Percentiles rank a stretch among this genome's conserved stretches.
These are phyloP conservation scores for Anoplophora glabripennis DNA, from an alignment of 1,140 invertebrate species.

Conservation along the genomic window DNA sequence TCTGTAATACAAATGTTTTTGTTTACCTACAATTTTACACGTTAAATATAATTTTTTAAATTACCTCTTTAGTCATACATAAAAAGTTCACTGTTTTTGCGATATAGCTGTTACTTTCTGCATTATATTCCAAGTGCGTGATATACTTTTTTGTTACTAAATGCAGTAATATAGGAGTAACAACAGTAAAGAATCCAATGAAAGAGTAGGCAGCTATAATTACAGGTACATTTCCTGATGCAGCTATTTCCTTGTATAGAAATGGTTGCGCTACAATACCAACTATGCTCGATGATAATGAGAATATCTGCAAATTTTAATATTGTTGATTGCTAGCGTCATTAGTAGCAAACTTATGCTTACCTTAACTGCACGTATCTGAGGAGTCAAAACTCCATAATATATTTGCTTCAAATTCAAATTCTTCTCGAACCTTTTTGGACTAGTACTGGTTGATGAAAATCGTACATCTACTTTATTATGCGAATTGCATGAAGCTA, in stretches of 20 bases:
- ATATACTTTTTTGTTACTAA: conserved; percentile 84
- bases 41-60: conserved; percentile 4
- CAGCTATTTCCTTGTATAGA: conserved; percentile 59
- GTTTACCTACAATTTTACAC: conserved; percentile 17
- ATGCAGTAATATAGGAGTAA: conserved; percentile 81
- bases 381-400: conserved; percentile 60
- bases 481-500: background rate
- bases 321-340: conserved; percentile 10
- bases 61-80: conserved; percentile 60
- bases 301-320: conserved; percentile 58
- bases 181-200: conserved; percentile 75
- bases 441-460: conserved; percentile 1
- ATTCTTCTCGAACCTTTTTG: conserved; percentile 8
- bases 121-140: conserved; percentile 69
- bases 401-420: conserved; percentile 32
- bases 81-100: conserved; percentile 71
- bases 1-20: conserved; percentile 54
- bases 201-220: conserved; percentile 61
- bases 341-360: conserved; percentile 4
- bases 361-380: conserved; percentile 70
- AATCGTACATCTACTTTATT: conserved; percentile 1
- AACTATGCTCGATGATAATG: conserved; percentile 67
- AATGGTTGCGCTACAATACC: conserved; percentile 72
- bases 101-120: conserved; percentile 60
- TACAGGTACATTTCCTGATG: conserved; percentile 55